Evolutionary conservation across 2,113 vertebrate genomes (phyloP).

Genomic region (Lophotis ruficrista): DNA sequence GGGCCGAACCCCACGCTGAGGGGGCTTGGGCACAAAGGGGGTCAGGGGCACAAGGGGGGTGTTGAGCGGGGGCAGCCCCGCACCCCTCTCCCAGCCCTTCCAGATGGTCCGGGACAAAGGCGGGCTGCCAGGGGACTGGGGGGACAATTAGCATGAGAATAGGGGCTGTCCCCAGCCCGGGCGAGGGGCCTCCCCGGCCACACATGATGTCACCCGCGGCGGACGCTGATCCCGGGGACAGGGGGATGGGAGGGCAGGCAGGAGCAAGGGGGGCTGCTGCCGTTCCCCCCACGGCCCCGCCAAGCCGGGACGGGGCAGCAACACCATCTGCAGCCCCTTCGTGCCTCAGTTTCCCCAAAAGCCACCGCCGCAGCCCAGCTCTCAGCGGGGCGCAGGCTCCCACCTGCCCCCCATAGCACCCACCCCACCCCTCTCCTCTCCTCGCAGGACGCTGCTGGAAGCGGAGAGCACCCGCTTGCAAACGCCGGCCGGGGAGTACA

Average conservation of each 20-base stretch:
- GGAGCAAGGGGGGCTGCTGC: background rate
- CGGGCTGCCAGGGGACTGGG: background rate
- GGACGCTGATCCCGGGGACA: background rate
- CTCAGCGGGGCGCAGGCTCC: rapidly evolving
- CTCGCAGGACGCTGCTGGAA: slow-evolving; percentile 75
- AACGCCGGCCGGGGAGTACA: slow-evolving; percentile 3
- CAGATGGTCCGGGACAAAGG: slow-evolving; percentile 75
- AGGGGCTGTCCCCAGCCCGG: background rate
- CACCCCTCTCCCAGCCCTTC: slow-evolving; percentile 18
- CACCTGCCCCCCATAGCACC: background rate
- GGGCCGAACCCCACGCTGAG: too few species aligned
- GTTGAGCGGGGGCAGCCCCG: background rate
- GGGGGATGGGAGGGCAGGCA: background rate
- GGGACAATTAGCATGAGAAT: slow-evolving; percentile 80
- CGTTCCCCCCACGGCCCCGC: rapidly evolving
- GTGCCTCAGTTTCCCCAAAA: background rate
- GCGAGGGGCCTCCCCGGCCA: background rate
- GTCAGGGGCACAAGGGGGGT: background rate
- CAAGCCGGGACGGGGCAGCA: background rate
- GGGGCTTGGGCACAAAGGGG: background rate
- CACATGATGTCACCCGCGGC: slow-evolving; percentile 72
- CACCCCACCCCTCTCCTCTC: background rate
- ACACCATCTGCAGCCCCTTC: rapidly evolving
- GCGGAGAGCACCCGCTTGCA: slow-evolving; percentile 75
- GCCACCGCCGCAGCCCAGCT: rapidly evolving